Base-by-base conservation (phyloP, 2,888 invertebrate genomes). In the Cosmia pyralina region DNA sequence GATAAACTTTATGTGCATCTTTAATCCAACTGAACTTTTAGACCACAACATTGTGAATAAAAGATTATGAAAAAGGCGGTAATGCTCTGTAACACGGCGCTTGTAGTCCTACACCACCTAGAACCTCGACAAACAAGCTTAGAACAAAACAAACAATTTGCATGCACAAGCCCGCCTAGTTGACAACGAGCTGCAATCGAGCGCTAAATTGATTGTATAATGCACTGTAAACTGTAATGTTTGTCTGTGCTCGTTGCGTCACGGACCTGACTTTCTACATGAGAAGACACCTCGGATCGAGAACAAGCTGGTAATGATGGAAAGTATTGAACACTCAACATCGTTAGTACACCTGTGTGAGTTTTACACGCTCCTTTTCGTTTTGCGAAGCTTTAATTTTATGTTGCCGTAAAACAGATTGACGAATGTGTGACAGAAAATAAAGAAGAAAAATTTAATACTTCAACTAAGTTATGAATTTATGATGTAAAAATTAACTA, bases 121-220 rank as follows among this genome's bases (percentile, higher is more conserved):
- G n/a, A 15, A 53, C 58, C 52, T 59, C 28, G 34, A 70, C 34
- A 38, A 77, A 44, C 60, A 44, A 50, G 55, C 46, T 69, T 46
- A 57, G 38, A 59, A 64, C 57, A 77, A 82, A 81, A 72, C 52
- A 69, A 81, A 71, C 70, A 13, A 74, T 81, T 74, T 69, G 65
- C 84, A 75, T 73, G 7, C 4, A 22, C 52, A 48, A 66, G 72
- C 74, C 64, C 79, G 57, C 76, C 78, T 75, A 75, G 82, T 64
- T 79, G 85, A 69, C 84, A 75, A 72, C 63, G 50, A 64, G 65
- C 68, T 52, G 85, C 79, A 85, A 82, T 86, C 48, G 66, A 83
- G 63, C 70, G 79, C 81, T 80, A 87, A 88, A 89, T 87, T 81
- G 85, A 87, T 91, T 91, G 90, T 90, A 90, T 91, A 91, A 90